These are phyloP conservation scores for Hyperoodon ampullatus DNA, from an alignment of 2,113 vertebrate species.

Conservation along the genomic window DNA sequence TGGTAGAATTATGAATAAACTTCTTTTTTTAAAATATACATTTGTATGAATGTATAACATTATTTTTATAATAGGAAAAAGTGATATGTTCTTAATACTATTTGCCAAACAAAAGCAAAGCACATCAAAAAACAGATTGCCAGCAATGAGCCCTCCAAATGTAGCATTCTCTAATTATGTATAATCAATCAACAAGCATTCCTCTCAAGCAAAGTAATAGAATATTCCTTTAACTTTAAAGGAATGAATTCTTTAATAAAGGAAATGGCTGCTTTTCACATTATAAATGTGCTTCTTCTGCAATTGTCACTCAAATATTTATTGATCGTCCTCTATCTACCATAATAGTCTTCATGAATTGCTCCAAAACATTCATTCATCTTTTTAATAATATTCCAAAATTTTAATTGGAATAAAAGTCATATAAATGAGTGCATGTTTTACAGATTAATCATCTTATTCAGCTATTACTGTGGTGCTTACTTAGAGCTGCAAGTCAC, in stretches of 20 bases:
- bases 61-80: slow-evolving; percentile 17
- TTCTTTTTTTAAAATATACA: neutral
- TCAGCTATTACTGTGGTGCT: neutral
- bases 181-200: slow-evolving; percentile 1
- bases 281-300: neutral
- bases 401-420: slow-evolving; percentile 54
- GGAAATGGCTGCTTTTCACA: neutral
- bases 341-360: slow-evolving; percentile 17
- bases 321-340: neutral
- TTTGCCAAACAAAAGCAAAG: slow-evolving; percentile 27
- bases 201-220: neutral
- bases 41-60: neutral
- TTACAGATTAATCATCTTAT: slow-evolving; percentile 18
- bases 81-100: neutral
- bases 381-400: slow-evolving; percentile 29
- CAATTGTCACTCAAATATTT: neutral
- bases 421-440: slow-evolving; percentile 16
- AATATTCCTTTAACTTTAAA: neutral
- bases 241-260: neutral
- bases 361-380: neutral
- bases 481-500: neutral
- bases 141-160: neutral
- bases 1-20: neutral
- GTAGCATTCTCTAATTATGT: neutral
- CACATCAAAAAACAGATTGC: neutral